These are phyloP conservation scores for Upupa epops DNA, from an alignment of 2,113 vertebrate genomes.

Conservation along the genomic window DNA sequence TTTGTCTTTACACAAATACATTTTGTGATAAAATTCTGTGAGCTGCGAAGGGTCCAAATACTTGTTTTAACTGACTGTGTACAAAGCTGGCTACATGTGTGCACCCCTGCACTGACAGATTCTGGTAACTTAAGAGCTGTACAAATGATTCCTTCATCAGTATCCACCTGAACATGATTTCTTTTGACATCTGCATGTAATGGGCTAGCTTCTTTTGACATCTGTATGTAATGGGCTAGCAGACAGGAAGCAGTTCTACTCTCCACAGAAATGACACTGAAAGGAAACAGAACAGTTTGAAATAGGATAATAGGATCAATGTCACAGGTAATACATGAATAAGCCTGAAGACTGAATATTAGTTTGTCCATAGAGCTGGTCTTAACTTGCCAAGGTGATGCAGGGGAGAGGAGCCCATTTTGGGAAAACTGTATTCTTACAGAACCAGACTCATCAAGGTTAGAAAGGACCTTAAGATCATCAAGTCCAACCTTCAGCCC, in stretches of 20 bases:
- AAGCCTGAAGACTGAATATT: not conserved
- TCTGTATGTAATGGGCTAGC: not conserved
- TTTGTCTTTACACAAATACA: not conserved
- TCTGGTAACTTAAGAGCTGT: not conserved
- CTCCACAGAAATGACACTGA: not conserved
- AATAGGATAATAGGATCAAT: not conserved
- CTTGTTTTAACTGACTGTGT: not conserved
- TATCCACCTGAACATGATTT: not conserved
- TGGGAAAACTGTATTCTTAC: not conserved
- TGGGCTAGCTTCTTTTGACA: not conserved
- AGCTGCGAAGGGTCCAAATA: not conserved
- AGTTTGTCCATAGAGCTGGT: not conserved
- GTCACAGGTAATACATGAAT: not conserved
- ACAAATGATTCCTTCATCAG: not conserved
- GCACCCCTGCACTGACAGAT: not conserved
- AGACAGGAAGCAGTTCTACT: not conserved
- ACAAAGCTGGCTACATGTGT: not conserved
- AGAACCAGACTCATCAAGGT: too few species aligned
- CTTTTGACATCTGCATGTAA: not conserved
- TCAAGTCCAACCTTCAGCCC: too few species aligned
- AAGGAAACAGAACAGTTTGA: not conserved
- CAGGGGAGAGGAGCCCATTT: not conserved
- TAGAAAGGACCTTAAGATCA: too few species aligned
- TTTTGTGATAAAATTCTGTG: not conserved
- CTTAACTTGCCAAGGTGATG: not conserved